Evolutionary conservation across 2,797 vertebrate species (phyloP).

Genomic region (Acropternis orthonyx): DNA sequence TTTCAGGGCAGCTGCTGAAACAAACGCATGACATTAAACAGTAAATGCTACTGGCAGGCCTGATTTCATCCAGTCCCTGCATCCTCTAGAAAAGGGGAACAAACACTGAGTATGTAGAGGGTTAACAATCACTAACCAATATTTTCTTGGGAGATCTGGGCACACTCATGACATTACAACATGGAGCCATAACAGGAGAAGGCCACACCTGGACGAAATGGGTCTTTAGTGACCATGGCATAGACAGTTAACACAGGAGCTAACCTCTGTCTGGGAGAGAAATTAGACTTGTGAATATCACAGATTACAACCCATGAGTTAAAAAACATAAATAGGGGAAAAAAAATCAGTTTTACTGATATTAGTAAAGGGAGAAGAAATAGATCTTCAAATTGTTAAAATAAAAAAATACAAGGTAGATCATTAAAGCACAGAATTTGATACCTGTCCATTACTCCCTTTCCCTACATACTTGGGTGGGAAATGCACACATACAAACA

Average conservation of each 20-base stretch:
- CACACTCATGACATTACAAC: neutral
- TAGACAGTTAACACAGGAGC: neutral
- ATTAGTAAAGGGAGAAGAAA: neutral
- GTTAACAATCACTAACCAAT: neutral
- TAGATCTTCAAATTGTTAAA: neutral
- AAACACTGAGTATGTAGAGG: neutral
- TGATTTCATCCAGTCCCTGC: neutral
- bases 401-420: neutral
- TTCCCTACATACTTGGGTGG: neutral
- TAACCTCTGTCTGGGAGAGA: neutral
- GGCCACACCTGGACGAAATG: neutral
- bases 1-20: slow-evolving; percentile 8
- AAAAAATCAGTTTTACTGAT: neutral
- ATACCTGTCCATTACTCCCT: neutral
- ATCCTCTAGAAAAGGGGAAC: slow-evolving; percentile 2
- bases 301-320: neutral
- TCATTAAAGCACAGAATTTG: neutral
- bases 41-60: neutral
- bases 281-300: neutral
- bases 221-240: neutral
- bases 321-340: neutral
- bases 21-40: neutral
- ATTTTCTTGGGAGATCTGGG: neutral
- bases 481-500: neutral
- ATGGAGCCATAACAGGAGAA: neutral